These are phyloP conservation scores for Phaenicophaeus curvirostris DNA, from an alignment of 2,797 vertebrate genomes.

Conservation along the genomic window DNA sequence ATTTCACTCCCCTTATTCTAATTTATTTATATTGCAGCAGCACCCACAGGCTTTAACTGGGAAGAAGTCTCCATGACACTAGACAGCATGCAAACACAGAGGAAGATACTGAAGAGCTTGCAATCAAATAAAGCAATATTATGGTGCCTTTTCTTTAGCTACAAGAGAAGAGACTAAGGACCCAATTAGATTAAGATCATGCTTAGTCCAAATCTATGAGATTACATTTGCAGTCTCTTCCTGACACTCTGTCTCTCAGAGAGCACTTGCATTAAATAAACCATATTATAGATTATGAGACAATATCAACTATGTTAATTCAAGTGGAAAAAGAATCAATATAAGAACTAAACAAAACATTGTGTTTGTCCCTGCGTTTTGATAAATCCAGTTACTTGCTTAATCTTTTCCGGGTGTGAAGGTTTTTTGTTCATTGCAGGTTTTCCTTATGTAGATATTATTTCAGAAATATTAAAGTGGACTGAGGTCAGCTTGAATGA, in stretches of 20 bases:
- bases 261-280: conserved; percentile 16
- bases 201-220: neutral
- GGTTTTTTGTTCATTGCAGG: neutral
- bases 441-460: neutral
- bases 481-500: neutral
- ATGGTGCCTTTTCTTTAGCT: conserved; percentile 49
- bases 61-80: conserved; percentile 47
- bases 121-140: conserved; percentile 53
- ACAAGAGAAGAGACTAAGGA: conserved; percentile 8
- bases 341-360: neutral
- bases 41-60: neutral
- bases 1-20: neutral
- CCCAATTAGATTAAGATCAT: conserved; percentile 53
- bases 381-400: neutral
- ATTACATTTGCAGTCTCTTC: conserved; percentile 48
- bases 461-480: neutral
- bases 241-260: conserved; percentile 43
- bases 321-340: neutral
- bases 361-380: neutral
- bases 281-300: neutral
- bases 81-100: conserved; percentile 37
- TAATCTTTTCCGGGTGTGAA: neutral
- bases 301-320: conserved; percentile 12
- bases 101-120: neutral
- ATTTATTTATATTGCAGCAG: neutral